These are phyloP conservation scores for Lycia hirtaria DNA, from an alignment of 2,888 invertebrate genomes.

Conservation along the genomic window DNA sequence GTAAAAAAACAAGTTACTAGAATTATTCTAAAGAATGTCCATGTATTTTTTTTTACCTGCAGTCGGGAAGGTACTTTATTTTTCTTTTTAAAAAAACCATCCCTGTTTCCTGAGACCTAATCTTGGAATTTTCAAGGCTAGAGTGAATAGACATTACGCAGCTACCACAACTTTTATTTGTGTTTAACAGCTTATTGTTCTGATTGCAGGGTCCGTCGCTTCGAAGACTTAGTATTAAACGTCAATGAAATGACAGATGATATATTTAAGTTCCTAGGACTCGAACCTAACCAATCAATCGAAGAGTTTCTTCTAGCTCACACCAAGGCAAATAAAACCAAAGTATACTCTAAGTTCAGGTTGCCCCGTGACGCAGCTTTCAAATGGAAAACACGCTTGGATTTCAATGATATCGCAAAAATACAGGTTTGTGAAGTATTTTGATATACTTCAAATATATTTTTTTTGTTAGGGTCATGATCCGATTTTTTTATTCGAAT, in stretches of 20 bases:
- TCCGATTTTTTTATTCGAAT: no score
- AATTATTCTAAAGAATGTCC: no score
- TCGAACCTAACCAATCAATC: conserved; percentile 88
- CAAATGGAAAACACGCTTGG: not conserved
- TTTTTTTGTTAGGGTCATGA: no score
- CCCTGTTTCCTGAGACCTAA: no score
- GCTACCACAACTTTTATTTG: no score
- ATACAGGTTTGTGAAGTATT: conserved; percentile 2
- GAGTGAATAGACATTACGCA: no score
- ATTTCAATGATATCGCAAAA: not conserved
- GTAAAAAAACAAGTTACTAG: no score
- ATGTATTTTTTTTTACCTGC: no score
- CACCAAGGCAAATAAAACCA: not conserved
- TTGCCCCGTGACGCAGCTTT: not conserved
- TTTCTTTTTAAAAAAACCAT: no score
- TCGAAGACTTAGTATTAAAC: conserved; percentile 93
- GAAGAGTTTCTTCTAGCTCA: conserved; percentile 87
- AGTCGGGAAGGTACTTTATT: no score
- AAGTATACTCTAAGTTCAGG: not conserved
- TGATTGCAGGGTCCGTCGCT: conserved; percentile 89
- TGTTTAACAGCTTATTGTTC: conserved; percentile 2
- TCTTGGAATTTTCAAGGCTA: no score
- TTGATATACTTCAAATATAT: no score
- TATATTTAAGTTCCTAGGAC: conserved; percentile 90
- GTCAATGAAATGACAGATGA: conserved; percentile 89